Base-by-base conservation (phyloP, 2,797 vertebrate genomes). In the Spinibarbus caldwelli region DNA sequence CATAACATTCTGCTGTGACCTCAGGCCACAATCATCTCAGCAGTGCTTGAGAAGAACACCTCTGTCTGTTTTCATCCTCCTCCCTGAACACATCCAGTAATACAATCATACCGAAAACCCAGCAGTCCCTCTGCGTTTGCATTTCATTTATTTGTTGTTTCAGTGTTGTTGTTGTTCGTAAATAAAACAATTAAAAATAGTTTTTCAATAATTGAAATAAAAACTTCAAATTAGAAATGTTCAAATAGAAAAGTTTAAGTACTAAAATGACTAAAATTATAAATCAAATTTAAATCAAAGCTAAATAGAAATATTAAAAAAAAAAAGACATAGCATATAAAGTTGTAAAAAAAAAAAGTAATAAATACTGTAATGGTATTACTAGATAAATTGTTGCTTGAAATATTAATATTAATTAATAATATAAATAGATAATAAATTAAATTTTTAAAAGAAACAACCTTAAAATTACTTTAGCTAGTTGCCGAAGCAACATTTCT, bases 11-110 rank as follows among this genome's bases (percentile, higher is more conserved):
- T 52, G 47, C 29, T 14, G 45, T 75, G 72, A 75, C 72, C 72
- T 75, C 72, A 52, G 72, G 29, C 29, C 72, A 75, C 72, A 75
- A 49, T 52, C 72, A 52, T 75, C 72, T 52, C 47, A 75, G 59
- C 26, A 29, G 26, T 64, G 59, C 59, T 29, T 5, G 29, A 52
- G 47, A 52, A 52, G 29, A 75, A 75, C 72, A 31, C 45, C 4
- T 75, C 45, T 2, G 9, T 23, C 45, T 21, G 45, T 49, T 62
- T 62, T 34, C 71, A 34, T 34, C 71, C 71, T 31, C 43, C 43
- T 0, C 26, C 26, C 26, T 6, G 26, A 73, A 73, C 67, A 45
- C 70, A 45, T 72, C 70, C 70, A 17, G 70, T 72, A 41, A 72
- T 1, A 47, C 43, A 3, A 36, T 23, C 72, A 34, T 21, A 6